Conservation (phyloP, 2,888 invertebrate genomes). For the Odontocolon sp. region DNA sequence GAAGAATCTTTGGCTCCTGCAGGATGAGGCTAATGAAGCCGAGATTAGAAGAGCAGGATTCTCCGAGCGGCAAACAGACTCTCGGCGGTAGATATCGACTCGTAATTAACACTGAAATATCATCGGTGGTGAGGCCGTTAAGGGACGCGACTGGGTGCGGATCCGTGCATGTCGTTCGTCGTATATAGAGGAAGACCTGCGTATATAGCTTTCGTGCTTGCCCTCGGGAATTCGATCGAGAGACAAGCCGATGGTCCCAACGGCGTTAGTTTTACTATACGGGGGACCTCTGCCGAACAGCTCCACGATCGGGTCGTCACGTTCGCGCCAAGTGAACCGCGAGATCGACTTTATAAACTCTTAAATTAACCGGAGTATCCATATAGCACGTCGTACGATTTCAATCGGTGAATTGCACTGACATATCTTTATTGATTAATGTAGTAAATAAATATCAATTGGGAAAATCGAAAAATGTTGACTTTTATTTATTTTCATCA, state of each 20-base stretch:
- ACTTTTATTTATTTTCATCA: no score
- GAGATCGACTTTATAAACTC: conserved; percentile 68
- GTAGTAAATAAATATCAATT: no score
- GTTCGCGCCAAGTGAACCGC: conserved; percentile 63
- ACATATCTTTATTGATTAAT: no score
- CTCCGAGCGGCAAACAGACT: conserved; percentile 52
- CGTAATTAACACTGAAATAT: conserved; percentile 79
- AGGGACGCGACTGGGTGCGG: conserved; percentile 39
- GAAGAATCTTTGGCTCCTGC: conserved; percentile 64
- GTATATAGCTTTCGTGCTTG: conserved; percentile 2
- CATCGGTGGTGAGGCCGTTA: conserved; percentile 72
- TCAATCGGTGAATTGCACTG: no score
- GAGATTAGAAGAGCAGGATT: conserved; percentile 74
- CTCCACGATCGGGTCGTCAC: neutral
- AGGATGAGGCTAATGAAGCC: conserved; percentile 75
- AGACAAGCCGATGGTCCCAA: conserved; percentile 37
- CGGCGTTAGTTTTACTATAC: no score
- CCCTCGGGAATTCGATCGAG: conserved; percentile 42
- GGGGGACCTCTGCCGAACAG: neutral
- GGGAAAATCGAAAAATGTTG: no score
- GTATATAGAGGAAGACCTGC: neutral
- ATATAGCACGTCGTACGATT: neutral
- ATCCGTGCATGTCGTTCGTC: neutral
- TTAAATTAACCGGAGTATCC: conserved; percentile 38
- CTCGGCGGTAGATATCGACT: conserved; percentile 73